Base-by-base conservation (phyloP, 2,888 invertebrate genomes). In the Ophonus ardosiacus region DNA sequence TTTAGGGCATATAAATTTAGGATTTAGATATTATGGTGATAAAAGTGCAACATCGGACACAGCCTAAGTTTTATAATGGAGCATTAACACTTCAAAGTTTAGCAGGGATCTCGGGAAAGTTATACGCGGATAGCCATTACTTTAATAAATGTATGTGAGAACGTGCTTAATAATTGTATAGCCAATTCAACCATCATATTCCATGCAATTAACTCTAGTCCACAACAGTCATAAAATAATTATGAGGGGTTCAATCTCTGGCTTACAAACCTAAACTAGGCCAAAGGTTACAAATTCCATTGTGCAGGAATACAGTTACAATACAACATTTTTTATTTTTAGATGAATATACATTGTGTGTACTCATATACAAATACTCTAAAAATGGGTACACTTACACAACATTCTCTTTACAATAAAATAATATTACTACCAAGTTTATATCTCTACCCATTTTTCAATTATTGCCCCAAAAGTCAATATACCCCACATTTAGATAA, bases 171-270 rank as follows among this genome's bases (percentile, higher is more conserved):
- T 68, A 38, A 38, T 68, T 38, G 38, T 68, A 38, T 24, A 68
- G 68, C 68, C 38, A 68, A 38, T 68, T 68, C 68, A 68, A 24
- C 15, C 68, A 68, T 40, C 68, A 68, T 74, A 74, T 43, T 74
- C 40, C 43, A 74, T 74, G 43, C 71, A 74, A 74, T 74, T 74
- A 68, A 43, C 43, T 21, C 43, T 3, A 43, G 71, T 74, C 71
- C 43, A 74, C 71, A 43, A 40, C 17, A 74, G 43, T 74, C 43
- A 13, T 74, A 74, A 74, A 74, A 74, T 74, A 74, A 74, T 68
- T 68, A 74, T 43, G 71, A 74, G 43, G 71, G 71, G 40, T 74
- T 74, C 18, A 74, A 43, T 74, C 71, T 68, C 71, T 74, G 43
- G 21, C 18, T 51, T 38, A 65, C 24, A 31, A 51, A 40, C 43